phyloP scores from a whole-genome alignment of 2,888 invertebrate genomes.

The Caenorhabditis sp. region DNA sequence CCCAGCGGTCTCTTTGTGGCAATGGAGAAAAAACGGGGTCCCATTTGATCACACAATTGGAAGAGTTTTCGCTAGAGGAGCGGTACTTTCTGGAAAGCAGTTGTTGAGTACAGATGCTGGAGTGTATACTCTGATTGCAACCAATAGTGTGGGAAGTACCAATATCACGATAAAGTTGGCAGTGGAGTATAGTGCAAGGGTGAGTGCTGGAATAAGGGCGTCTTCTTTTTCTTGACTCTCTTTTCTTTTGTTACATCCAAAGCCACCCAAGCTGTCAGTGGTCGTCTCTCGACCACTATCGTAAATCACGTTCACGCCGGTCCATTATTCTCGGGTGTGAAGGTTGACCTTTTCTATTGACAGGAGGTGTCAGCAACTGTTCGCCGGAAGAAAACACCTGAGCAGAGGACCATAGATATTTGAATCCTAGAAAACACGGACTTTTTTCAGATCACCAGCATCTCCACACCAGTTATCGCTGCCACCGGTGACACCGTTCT shows the following conservation, averaged over 20 bases:
- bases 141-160: slow-evolving; percentile 78
- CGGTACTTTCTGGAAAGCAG: slow-evolving; percentile 71
- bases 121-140: slow-evolving; percentile 78
- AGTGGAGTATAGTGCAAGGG: slow-evolving; percentile 80
- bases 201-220: background rate
- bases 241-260: background rate
- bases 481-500: slow-evolving; percentile 79
- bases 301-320: slow-evolving; percentile 32
- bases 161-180: slow-evolving; percentile 79
- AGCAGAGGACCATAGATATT: background rate
- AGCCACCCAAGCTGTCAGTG: background rate
- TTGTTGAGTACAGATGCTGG: slow-evolving; percentile 78
- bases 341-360: slow-evolving; percentile 25
- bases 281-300: background rate
- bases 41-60: slow-evolving; percentile 79
- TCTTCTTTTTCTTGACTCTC: background rate
- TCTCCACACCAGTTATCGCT: slow-evolving; percentile 80
- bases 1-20: slow-evolving; percentile 79
- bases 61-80: slow-evolving; percentile 73
- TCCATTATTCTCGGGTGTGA: slow-evolving; percentile 35
- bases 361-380: slow-evolving; percentile 38
- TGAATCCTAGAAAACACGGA: no score
- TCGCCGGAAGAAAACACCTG: slow-evolving; percentile 1
- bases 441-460: slow-evolving; percentile 74
- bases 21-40: slow-evolving; percentile 79